Conservation (phyloP, 2,113 vertebrate genomes). For the Gobio gobio region DNA sequence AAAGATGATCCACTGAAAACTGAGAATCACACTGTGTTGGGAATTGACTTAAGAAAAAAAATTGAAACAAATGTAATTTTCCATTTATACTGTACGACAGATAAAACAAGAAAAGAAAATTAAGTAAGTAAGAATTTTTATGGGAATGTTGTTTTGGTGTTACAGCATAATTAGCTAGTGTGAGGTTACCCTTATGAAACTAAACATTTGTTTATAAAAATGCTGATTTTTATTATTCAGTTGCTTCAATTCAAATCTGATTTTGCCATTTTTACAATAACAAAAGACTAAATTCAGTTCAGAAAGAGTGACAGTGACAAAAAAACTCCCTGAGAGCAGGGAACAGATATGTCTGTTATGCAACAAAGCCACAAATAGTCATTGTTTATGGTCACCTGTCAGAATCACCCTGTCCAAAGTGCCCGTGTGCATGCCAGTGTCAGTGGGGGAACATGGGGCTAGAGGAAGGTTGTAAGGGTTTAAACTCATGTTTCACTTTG, state of each 20-base stretch:
- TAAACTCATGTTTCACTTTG: conserved; percentile 34
- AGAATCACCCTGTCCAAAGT: conserved; percentile 5
- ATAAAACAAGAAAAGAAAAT: not conserved
- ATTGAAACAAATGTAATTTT: no score
- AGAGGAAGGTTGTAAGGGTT: conserved; percentile 12
- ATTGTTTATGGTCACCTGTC: conserved; percentile 39
- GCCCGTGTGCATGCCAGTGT: not conserved
- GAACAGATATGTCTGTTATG: conserved; percentile 23
- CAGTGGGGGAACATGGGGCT: not conserved
- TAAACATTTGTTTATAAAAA: not conserved
- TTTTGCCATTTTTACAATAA: not conserved
- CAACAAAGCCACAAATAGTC: conserved; percentile 42
- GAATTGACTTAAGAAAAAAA: not conserved
- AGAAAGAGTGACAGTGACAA: conserved; percentile 13
- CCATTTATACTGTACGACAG: not conserved
- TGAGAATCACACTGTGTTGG: not conserved
- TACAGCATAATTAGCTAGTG: not conserved
- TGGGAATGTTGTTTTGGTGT: not conserved
- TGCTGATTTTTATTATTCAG: not conserved
- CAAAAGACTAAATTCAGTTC: conserved; percentile 6
- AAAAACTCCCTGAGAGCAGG: not conserved
- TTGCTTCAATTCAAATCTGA: not conserved
- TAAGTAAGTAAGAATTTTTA: no score
- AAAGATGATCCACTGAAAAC: not conserved
- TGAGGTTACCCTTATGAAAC: not conserved